Evolutionary conservation across 2,113 vertebrate genomes (phyloP).

Genomic region (Ancistrus triradiatus): DNA sequence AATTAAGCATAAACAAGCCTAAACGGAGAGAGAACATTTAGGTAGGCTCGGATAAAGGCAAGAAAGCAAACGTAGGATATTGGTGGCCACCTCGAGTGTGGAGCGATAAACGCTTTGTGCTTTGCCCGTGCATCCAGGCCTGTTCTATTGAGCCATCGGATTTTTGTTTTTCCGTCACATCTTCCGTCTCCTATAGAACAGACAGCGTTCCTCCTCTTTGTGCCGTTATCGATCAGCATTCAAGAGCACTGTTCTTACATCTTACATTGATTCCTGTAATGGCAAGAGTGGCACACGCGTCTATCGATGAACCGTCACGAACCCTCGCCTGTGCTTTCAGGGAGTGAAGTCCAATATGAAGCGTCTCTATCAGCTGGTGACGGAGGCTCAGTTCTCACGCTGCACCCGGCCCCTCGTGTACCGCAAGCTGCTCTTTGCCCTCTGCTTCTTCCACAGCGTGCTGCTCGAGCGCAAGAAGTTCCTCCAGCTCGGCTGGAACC

Average conservation of each 20-base stretch:
- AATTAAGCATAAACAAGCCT: no score
- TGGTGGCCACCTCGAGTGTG: no score
- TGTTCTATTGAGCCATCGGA: slow-evolving; percentile 12
- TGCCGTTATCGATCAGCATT: slow-evolving; percentile 29
- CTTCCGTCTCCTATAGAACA: slow-evolving; percentile 12
- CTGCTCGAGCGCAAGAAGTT: slow-evolving; percentile 85
- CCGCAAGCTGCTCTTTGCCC: slow-evolving; percentile 80
- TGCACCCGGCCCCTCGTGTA: slow-evolving; percentile 70
- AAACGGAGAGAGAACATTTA: no score
- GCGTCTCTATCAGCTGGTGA: slow-evolving; percentile 79
- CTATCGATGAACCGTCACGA: background rate
- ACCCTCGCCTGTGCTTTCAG: slow-evolving; percentile 55
- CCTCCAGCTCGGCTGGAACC: slow-evolving; percentile 85
- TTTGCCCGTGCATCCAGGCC: no score
- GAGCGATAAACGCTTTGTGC: no score
- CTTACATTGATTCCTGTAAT: slow-evolving; percentile 21
- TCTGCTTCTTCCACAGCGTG: slow-evolving; percentile 87
- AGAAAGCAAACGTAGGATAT: no score
- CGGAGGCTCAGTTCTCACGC: slow-evolving; percentile 72
- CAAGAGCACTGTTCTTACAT: slow-evolving; percentile 11
- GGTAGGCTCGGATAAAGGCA: no score
- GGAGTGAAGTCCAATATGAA: slow-evolving; percentile 88
- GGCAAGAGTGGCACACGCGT: slow-evolving; percentile 3
- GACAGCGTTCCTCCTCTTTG: background rate
- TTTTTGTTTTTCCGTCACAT: slow-evolving; percentile 20